Evolutionary conservation across 2,797 vertebrate genomes (phyloP).

Genomic region (Pogonophryne albipinna): DNA sequence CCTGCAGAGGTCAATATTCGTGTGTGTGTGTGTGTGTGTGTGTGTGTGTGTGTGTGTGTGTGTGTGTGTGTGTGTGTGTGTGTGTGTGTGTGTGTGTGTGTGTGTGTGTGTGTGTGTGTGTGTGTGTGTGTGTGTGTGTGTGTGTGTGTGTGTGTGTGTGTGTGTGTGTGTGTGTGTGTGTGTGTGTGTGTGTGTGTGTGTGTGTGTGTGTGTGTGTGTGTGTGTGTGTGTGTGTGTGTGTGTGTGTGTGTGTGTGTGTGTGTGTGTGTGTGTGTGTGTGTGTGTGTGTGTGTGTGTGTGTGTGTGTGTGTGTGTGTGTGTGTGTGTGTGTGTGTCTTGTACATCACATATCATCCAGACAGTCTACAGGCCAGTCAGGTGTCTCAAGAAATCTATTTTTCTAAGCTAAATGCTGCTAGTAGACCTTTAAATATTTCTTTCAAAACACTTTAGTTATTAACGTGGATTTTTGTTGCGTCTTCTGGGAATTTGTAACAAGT

Average conservation of each 20-base stretch:
- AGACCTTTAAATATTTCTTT: neutral
- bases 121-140: slow-evolving; percentile 22
- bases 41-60: neutral
- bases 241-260: slow-evolving; percentile 41
- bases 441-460: neutral
- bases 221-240: slow-evolving; percentile 15
- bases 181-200: slow-evolving; percentile 4
- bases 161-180: slow-evolving; percentile 11
- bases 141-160: slow-evolving; percentile 41
- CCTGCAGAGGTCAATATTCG: slow-evolving; percentile 78
- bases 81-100: slow-evolving; percentile 31
- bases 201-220: neutral
- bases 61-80: slow-evolving; percentile 25
- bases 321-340: slow-evolving; percentile 6
- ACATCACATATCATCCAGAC: slow-evolving; percentile 21
- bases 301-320: slow-evolving; percentile 22
- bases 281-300: slow-evolving; percentile 38
- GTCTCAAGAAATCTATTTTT: slow-evolving; percentile 7
- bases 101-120: slow-evolving; percentile 46
- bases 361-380: slow-evolving; percentile 9
- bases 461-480: neutral
- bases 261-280: slow-evolving; percentile 30
- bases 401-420: neutral
- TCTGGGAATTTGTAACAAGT: neutral
- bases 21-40: slow-evolving; percentile 5